Conservation (phyloP, 64 coral and sea anemone species). For the Montipora capricornis region DNA sequence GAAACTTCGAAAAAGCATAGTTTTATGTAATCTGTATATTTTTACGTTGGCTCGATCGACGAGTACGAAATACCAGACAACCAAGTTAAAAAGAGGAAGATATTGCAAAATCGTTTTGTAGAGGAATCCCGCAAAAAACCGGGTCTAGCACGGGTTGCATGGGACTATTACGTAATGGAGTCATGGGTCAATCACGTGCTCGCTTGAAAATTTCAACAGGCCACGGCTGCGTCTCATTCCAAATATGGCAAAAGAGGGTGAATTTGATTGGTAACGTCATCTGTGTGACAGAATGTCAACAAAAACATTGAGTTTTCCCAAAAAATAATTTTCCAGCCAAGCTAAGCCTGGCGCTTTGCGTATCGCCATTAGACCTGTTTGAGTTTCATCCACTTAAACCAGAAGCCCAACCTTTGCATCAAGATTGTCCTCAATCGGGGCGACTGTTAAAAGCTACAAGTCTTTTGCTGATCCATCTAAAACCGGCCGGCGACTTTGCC, state of each 20-base stretch:
- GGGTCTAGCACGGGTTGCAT: background rate
- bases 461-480: background rate
- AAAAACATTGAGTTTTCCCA: constrained; percentile 96
- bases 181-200: constrained; percentile 72
- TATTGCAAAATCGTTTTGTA: no score
- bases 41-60: background rate
- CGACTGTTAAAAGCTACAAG: background rate
- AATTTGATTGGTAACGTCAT: constrained; percentile 92
- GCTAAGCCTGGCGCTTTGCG: constrained; percentile 10
- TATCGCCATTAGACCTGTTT: background rate
- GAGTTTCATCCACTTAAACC: background rate
- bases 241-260: constrained; percentile 71
- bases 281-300: constrained; percentile 97
- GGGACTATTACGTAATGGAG: background rate
- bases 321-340: constrained; percentile 67
- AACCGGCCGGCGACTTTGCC: background rate
- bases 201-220: background rate
- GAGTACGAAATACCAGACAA: no score
- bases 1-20: background rate
- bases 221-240: constrained; percentile 45
- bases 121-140: no score
- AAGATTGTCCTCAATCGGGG: background rate
- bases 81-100: no score
- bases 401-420: background rate
- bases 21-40: background rate